Evolutionary conservation across 2,113 vertebrate genomes (phyloP).

Genomic region (Prionailurus viverrinus): DNA sequence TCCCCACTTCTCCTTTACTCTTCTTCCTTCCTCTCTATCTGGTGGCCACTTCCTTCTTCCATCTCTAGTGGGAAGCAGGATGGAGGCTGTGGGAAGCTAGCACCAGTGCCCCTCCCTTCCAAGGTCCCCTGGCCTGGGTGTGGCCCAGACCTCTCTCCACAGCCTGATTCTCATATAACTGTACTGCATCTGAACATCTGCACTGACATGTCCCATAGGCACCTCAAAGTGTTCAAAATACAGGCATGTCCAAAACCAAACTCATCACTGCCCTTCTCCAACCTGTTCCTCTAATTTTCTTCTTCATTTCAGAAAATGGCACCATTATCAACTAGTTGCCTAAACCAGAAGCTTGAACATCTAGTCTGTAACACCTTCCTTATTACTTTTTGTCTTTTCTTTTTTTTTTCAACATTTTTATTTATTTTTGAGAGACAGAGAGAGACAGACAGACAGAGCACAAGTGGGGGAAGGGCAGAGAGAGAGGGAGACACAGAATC

Average conservation of each 20-base stretch:
- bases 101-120: neutral
- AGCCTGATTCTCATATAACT: neutral
- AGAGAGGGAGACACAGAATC: no score
- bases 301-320: neutral
- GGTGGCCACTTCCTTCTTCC: constrained; percentile 1
- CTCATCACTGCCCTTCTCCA: neutral
- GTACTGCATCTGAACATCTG: neutral
- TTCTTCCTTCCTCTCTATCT: constrained; percentile 58
- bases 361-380: neutral
- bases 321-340: neutral
- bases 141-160: neutral
- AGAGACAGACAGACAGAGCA: no score
- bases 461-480: no score
- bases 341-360: neutral
- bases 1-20: constrained; percentile 60
- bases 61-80: neutral
- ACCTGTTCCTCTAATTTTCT: neutral
- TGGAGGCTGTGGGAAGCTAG: neutral
- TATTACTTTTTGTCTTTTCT: neutral
- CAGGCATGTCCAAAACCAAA: neutral
- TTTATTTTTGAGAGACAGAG: no score
- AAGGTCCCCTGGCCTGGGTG: neutral
- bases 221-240: neutral
- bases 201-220: fast-evolving
- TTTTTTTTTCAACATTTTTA: neutral